Evolutionary conservation across 2,797 vertebrate genomes (phyloP).

Genomic region (Chelidonichthys spinosus): DNA sequence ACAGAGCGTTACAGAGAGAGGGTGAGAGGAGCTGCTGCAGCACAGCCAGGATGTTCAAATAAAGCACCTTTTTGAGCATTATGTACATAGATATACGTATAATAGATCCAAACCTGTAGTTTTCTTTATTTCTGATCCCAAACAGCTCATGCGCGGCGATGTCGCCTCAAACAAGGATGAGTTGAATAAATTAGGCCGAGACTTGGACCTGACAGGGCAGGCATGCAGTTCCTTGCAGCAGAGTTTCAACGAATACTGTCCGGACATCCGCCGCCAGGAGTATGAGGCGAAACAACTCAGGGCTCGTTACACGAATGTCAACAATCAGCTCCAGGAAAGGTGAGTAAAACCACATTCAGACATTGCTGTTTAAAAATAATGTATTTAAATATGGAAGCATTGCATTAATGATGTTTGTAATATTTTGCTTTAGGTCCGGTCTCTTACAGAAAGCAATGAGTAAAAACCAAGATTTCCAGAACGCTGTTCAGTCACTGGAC

Average conservation of each 20-base stretch:
- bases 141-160: constrained; percentile 82
- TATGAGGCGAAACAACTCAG: constrained; percentile 88
- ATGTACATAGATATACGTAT: too few relatives aligned
- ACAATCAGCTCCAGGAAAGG: constrained; percentile 90
- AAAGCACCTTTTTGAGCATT: too few relatives aligned
- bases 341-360: constrained; percentile 66
- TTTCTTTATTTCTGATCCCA: not conserved
- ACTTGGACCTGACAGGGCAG: constrained; percentile 87
- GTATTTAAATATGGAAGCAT: not conserved
- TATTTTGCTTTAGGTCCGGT: constrained; percentile 79
- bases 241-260: constrained; percentile 91
- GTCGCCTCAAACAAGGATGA: constrained; percentile 83
- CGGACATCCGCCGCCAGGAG: constrained; percentile 89
- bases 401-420: not conserved
- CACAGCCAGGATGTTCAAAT: too few relatives aligned
- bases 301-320: constrained; percentile 87
- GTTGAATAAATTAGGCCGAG: constrained; percentile 87
- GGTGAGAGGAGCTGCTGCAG: too few relatives aligned
- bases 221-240: constrained; percentile 87
- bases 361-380: not conserved
- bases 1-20: too few relatives aligned
- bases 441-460: constrained; percentile 84
- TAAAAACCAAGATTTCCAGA: constrained; percentile 91
- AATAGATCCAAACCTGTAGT: not conserved
- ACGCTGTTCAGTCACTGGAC: constrained; percentile 86